Base-by-base conservation (phyloP, 2,113 vertebrate species). In the Nibea coibor region DNA sequence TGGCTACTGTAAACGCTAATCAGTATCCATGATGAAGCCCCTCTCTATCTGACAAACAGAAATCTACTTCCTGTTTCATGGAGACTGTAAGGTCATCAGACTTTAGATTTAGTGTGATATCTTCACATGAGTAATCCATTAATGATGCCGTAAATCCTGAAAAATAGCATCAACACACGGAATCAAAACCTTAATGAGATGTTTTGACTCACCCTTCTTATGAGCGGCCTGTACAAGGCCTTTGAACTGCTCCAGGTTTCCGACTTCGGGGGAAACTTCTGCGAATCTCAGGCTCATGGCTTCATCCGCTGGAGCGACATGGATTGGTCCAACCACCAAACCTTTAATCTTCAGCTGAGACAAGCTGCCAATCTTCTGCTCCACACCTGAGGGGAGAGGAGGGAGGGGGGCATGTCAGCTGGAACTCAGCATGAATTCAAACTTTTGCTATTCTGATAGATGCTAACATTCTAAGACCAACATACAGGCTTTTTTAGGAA, bases 301-400 rank as follows among this genome's bases (percentile, higher is more conserved):
- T 0, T 95, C 62, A 24, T 97, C 93, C 2, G 74, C 16, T 0
- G 51, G 75, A 11, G 94, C 95, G 2, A 88, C 66, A 47, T 97
- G 96, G 57, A 98, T 62, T 0, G 97, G 96, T 0, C 97, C 97
- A 0, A 98, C 28, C 20, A 97, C 88, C 54, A 97, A 5, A 20
- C 95, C 96, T 75, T 94, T 95, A 5, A 97, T 89, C 87, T 96
- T 97, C 80, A 98, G 90, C n/a, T 89, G 43, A 39, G 78, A 91
- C 83, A 98, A 68, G 19, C 73, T 47, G 19, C 88, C 86, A 1
- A 98, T 31, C 35, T 70, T 94, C 16, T 78, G 62, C 79, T 93
- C 87, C 78, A 97, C n/a, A 20, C 92, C 96, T 97, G 86, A n/a
- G 24, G 69, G 43, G 64, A 9, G 64, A 66, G n/a, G 42, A 65